Percentiles rank a stretch among this genome's conserved stretches.
Conservation (phyloP, 53 echinoderm and acorn worm species). For the Paracentrotus lividus region DNA sequence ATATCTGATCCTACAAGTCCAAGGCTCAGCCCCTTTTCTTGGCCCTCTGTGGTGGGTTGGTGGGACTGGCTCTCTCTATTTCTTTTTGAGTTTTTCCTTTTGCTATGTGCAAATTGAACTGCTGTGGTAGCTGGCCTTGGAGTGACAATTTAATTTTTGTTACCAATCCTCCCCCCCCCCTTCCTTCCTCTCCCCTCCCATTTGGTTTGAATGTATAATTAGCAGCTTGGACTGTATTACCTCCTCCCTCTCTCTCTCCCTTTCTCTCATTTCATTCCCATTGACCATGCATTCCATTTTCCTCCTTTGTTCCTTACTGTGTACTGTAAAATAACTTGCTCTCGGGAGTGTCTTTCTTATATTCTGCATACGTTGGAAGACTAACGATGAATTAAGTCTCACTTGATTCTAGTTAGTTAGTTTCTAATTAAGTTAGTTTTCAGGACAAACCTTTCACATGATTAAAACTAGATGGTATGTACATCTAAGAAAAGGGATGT, state of each 20-base stretch:
- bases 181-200: not conserved
- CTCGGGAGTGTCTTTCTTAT: not conserved
- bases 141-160: not conserved
- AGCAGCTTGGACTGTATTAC: slow-evolving; percentile 14
- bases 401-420: too few relatives aligned
- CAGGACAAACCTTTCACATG: too few relatives aligned
- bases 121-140: slow-evolving; percentile 69
- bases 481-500: too few relatives aligned
- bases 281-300: slow-evolving; percentile 1
- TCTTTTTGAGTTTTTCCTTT: slow-evolving; percentile 42
- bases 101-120: slow-evolving; percentile 66
- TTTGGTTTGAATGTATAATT: slow-evolving; percentile 35
- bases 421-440: too few relatives aligned
- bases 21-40: slow-evolving; percentile 67
- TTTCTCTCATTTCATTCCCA: not conserved
- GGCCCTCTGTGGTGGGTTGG: slow-evolving; percentile 69
- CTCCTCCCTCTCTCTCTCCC: not conserved
- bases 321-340: not conserved
- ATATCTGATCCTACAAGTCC: slow-evolving; percentile 69
- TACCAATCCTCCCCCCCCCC: not conserved
- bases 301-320: not conserved
- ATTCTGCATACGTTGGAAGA: not conserved
- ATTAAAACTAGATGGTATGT: too few relatives aligned
- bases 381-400: not conserved
- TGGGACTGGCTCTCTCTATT: slow-evolving; percentile 62